phyloP scores from a whole-genome alignment of 2,888 invertebrate genomes.

The Brachylomia viminalis region DNA sequence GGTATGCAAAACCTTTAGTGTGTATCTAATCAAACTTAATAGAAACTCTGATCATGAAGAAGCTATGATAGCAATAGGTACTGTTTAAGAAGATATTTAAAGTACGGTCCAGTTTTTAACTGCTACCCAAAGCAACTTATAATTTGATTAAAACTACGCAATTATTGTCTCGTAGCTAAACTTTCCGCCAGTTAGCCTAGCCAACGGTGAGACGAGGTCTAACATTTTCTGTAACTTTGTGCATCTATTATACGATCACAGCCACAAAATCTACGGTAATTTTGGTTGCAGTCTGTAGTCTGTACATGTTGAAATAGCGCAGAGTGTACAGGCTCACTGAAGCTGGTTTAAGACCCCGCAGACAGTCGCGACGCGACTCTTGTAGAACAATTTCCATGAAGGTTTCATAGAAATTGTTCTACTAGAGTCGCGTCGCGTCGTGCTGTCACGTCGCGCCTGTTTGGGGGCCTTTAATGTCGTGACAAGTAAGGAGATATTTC shows the following conservation, averaged over 20 bases:
- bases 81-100: slow-evolving; percentile 18
- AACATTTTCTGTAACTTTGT: slow-evolving; percentile 53
- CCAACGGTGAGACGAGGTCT: slow-evolving; percentile 38
- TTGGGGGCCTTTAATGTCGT: too few species aligned
- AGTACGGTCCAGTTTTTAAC: slow-evolving; percentile 27
- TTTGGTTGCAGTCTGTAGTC: slow-evolving; percentile 9
- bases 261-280: slow-evolving; percentile 43
- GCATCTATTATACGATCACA: slow-evolving; percentile 61
- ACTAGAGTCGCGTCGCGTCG: too few species aligned
- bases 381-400: too few species aligned
- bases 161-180: slow-evolving; percentile 61
- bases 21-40: slow-evolving; percentile 11
- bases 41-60: slow-evolving; percentile 18
- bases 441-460: too few species aligned
- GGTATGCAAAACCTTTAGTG: slow-evolving; percentile 3
- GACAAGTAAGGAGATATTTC: slow-evolving; percentile 76
- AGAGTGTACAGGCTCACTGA: slow-evolving; percentile 48
- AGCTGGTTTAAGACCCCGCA: slow-evolving; percentile 72
- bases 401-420: too few species aligned
- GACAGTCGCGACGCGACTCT: too few species aligned
- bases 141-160: slow-evolving; percentile 66
- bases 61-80: not conserved
- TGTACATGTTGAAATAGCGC: slow-evolving; percentile 42
- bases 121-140: slow-evolving; percentile 55
- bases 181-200: slow-evolving; percentile 47